These are phyloP conservation scores for Channa maculata DNA, from an alignment of 2,113 vertebrate species.

Conservation along the genomic window DNA sequence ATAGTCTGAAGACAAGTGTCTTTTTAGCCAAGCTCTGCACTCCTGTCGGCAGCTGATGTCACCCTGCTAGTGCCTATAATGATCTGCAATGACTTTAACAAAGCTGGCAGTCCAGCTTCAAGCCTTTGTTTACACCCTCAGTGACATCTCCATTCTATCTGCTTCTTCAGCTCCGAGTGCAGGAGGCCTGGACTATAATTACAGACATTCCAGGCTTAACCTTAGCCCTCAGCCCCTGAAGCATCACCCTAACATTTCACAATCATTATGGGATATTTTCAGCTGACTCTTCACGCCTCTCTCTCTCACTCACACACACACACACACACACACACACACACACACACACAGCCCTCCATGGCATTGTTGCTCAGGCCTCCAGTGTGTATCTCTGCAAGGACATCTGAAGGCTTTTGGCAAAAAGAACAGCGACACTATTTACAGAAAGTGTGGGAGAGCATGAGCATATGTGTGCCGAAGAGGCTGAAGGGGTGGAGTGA, in stretches of 20 bases:
- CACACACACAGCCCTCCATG: background rate
- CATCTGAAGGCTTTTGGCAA: background rate
- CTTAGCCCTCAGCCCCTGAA: constrained; percentile 67
- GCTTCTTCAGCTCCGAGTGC: constrained; percentile 34
- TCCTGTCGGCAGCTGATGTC: constrained; percentile 26
- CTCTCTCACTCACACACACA: constrained; percentile 5
- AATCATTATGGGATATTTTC: constrained; percentile 73
- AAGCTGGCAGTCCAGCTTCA: constrained; percentile 32
- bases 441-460: constrained; percentile 1
- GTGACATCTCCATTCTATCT: constrained; percentile 44
- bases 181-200: constrained; percentile 75
- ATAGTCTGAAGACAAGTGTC: background rate
- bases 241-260: constrained; percentile 67
- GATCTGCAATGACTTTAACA: constrained; percentile 34
- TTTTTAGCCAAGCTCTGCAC: background rate
- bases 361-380: constrained; percentile 29
- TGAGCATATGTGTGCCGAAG: background rate
- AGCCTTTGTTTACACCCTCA: constrained; percentile 55
- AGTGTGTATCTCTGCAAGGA: constrained; percentile 32
- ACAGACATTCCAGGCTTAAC: constrained; percentile 82
- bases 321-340: constrained; percentile 29
- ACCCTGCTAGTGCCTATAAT: background rate
- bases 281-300: constrained; percentile 61
- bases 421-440: background rate
- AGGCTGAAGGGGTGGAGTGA: constrained; percentile 7